A percentile compares a stretch with the other conserved stretches of the same genome.
phyloP scores from a whole-genome alignment of 2,888 invertebrate species.

The Clepsis dumicolana region DNA sequence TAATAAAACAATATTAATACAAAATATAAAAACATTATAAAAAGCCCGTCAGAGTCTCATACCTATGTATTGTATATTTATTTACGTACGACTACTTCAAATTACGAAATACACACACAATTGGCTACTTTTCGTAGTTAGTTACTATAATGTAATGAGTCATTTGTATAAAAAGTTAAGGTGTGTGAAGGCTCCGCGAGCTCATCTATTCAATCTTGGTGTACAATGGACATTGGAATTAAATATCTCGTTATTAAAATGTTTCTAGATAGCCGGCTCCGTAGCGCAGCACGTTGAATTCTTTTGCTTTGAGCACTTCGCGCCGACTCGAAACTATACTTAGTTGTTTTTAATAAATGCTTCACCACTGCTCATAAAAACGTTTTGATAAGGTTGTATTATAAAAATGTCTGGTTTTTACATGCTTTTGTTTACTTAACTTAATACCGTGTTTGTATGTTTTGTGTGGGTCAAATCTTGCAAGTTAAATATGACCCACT shows the following conservation, averaged over 20 bases:
- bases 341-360: constrained; percentile 14
- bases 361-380: background rate
- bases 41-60: too few species aligned
- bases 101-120: constrained; percentile 9
- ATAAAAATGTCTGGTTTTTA: background rate
- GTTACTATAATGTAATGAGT: constrained; percentile 2
- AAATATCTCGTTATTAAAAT: constrained; percentile 26
- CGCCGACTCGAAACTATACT: background rate
- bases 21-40: too few species aligned
- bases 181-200: constrained; percentile 26
- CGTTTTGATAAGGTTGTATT: background rate
- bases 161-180: constrained; percentile 2
- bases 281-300: constrained; percentile 24
- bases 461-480: too few species aligned
- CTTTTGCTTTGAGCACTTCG: constrained; percentile 21
- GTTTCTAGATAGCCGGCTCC: background rate
- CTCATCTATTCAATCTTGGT: constrained; percentile 29
- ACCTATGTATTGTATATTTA: too few species aligned
- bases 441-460: too few species aligned
- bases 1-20: too few species aligned
- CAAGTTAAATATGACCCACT: too few species aligned
- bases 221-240: constrained; percentile 35
- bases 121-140: background rate
- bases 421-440: too few species aligned
- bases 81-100: background rate